phyloP scores from a whole-genome alignment of 2,888 invertebrate species.

The Ophonus ardosiacus region DNA sequence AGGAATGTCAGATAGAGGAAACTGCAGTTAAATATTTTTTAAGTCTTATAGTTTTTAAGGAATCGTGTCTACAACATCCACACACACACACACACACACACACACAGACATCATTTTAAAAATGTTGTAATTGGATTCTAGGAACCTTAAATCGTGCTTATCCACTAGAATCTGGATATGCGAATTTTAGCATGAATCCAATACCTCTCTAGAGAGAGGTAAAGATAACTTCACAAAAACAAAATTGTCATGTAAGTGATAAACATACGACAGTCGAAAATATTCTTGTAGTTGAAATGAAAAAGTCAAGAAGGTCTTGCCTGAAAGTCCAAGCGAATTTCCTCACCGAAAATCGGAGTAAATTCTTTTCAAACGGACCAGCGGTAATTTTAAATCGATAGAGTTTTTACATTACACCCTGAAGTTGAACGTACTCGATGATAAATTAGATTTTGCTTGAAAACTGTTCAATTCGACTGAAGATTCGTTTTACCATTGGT shows the following conservation, averaged over 20 bases:
- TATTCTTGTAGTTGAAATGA: neutral
- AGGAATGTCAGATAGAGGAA: no score
- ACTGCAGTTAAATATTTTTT: no score
- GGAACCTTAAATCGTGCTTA: no score
- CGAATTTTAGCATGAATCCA: no score
- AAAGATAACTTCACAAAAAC: neutral
- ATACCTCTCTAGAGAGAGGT: no score
- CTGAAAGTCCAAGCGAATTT: neutral
- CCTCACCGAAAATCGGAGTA: neutral
- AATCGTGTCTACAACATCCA: no score
- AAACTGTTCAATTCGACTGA: conserved; percentile 32
- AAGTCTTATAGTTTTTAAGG: no score
- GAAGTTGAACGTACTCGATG: conserved; percentile 51
- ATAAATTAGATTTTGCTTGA: conserved; percentile 57
- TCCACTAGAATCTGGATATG: no score
- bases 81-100: no score
- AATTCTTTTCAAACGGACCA: conserved; percentile 48
- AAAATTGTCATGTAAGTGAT: neutral
- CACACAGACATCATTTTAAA: no score
- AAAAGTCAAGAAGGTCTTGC: neutral
- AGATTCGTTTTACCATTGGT: neutral
- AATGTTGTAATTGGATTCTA: no score
- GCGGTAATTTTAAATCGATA: conserved; percentile 60
- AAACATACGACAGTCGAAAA: neutral
- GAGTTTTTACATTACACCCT: conserved; percentile 54